phyloP scores from a whole-genome alignment of 2,113 vertebrate genomes.

The Calypte anna region DNA sequence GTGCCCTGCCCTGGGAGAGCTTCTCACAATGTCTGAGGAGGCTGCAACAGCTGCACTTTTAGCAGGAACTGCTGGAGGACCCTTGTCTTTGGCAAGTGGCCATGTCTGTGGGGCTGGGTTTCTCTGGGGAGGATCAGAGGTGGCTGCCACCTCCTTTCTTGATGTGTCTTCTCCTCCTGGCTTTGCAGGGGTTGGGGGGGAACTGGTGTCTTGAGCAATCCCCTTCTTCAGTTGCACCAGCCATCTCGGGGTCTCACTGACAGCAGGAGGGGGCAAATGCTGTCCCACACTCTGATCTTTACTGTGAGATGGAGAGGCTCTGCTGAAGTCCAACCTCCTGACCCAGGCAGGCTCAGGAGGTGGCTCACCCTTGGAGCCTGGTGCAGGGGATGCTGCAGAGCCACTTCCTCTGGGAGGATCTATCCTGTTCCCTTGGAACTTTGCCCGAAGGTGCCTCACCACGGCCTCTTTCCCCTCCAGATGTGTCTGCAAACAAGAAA shows the following conservation, averaged over 20 bases:
- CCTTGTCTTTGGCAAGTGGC: neutral
- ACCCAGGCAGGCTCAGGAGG: neutral
- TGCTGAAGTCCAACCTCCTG: neutral
- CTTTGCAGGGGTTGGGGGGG: neutral
- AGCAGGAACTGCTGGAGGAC: neutral
- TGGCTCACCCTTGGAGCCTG: neutral
- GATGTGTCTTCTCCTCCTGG: neutral
- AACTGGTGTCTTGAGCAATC: neutral
- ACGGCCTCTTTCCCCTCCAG: neutral
- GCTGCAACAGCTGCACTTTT: neutral
- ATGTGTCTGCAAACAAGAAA: neutral
- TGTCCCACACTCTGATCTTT: neutral
- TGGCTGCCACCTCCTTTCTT: neutral
- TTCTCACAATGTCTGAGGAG: slow-evolving; percentile 33
- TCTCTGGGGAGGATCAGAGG: neutral
- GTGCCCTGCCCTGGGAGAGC: neutral
- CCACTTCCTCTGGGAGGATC: accelerated
- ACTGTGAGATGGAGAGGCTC: neutral
- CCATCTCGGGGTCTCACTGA: accelerated
- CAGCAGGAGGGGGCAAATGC: neutral
- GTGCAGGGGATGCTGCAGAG: accelerated
- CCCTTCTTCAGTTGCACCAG: neutral
- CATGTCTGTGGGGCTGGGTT: neutral
- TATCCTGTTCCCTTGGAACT: slow-evolving; percentile 22
- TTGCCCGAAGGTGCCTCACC: slow-evolving; percentile 24